Conservation (phyloP, 2,113 vertebrate species). For the Leptocoma aspasia region DNA sequence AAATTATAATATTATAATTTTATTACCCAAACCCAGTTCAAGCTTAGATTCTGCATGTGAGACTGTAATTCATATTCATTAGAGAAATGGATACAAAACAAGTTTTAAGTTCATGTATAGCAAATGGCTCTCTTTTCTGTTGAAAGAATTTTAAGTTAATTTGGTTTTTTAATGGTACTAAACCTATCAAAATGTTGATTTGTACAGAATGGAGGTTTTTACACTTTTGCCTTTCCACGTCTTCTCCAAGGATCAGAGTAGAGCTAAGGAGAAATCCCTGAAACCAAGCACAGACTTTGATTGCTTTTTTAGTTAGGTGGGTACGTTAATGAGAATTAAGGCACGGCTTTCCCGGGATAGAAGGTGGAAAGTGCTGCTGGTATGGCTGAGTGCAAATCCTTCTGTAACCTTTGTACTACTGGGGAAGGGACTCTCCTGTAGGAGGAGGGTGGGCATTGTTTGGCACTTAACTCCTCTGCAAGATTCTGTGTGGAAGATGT, state of each 20-base stretch:
- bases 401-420: neutral
- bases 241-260: neutral
- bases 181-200: neutral
- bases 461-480: neutral
- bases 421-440: neutral
- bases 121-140: neutral
- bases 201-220: neutral
- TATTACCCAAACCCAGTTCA: neutral
- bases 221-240: neutral
- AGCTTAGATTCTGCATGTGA: neutral
- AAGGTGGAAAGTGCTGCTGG: neutral
- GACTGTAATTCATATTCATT: neutral
- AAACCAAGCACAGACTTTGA: accelerated
- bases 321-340: neutral
- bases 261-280: neutral
- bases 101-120: neutral
- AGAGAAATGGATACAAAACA: neutral
- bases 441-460: neutral
- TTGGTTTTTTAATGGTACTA: neutral
- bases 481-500: neutral
- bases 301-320: neutral
- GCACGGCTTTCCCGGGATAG: neutral
- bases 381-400: neutral
- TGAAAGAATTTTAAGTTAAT: neutral
- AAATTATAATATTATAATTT: neutral